phyloP scores from a whole-genome alignment of 2,113 vertebrate species.

The Elephas maximus region DNA sequence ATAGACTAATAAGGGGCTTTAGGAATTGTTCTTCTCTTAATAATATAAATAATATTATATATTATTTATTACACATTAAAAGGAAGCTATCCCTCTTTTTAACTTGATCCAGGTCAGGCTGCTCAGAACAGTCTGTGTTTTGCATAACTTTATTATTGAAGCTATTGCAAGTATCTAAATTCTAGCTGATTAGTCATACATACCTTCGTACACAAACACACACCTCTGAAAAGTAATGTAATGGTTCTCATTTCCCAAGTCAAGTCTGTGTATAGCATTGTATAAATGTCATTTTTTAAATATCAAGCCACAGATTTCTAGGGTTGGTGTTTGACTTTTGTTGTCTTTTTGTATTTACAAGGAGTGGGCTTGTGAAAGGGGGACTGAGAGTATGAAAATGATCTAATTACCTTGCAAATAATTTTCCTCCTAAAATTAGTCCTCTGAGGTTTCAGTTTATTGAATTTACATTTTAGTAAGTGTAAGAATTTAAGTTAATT shows the following conservation, averaged over 20 bases:
- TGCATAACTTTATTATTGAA: constrained; percentile 17
- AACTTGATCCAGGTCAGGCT: background rate
- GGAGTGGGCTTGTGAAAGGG: background rate
- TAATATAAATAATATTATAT: too few relatives aligned
- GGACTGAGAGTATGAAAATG: background rate
- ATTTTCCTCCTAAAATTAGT: constrained; percentile 11
- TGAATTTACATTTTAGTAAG: background rate
- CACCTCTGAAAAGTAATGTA: background rate
- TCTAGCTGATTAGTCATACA: background rate
- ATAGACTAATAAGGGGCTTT: background rate
- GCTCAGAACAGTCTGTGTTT: background rate
- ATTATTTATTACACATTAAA: background rate
- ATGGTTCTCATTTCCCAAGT: constrained; percentile 6
- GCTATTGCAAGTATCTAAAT: background rate
- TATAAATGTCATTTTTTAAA: background rate
- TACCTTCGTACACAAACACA: background rate
- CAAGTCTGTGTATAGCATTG: background rate
- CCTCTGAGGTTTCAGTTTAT: background rate
- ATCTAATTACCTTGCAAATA: background rate
- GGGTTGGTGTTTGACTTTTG: background rate
- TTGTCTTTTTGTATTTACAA: background rate
- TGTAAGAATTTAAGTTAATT: constrained; percentile 10
- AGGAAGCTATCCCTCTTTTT: background rate
- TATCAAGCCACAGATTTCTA: background rate
- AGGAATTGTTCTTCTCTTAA: background rate